Percentiles rank a stretch among this genome's conserved stretches.
phyloP scores from a whole-genome alignment of 2,797 vertebrate genomes.

The Decapterus maruadsi region DNA sequence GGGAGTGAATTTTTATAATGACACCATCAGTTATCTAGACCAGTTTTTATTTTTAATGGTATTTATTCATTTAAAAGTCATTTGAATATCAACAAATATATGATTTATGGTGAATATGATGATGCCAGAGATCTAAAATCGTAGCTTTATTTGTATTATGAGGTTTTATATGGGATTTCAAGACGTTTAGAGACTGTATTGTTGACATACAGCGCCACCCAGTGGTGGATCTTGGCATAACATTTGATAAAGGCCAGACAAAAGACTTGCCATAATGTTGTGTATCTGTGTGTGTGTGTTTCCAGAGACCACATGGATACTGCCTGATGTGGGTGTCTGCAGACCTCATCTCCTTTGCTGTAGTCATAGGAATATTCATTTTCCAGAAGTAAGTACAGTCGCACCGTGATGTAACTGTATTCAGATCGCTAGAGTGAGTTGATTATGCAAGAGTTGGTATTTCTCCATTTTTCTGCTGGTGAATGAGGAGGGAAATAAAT shows the following conservation, averaged over 20 bases:
- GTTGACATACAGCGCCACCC: conserved; percentile 54
- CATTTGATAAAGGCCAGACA: too few species aligned
- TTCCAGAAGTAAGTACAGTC: conserved; percentile 95
- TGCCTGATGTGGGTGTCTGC: conserved; percentile 93
- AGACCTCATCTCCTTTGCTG: conserved; percentile 92
- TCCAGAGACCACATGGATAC: conserved; percentile 93
- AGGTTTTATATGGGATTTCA: neutral
- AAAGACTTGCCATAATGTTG: neutral
- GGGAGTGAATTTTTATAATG: neutral
- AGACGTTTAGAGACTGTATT: neutral
- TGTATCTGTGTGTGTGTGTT: conserved; percentile 16
- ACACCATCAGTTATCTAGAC: neutral
- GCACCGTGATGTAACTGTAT: neutral
- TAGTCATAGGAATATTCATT: conserved; percentile 94
- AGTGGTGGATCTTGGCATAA: conserved; percentile 47
- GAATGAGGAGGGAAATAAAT: neutral
- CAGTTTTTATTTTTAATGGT: neutral
- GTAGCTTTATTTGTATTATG: neutral
- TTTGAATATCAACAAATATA: neutral
- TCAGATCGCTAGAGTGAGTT: neutral
- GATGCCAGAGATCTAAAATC: neutral
- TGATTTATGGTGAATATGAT: neutral
- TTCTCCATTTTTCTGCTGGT: conserved; percentile 9
- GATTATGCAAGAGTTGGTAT: neutral
- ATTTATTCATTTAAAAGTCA: neutral